A percentile compares a stretch with the other conserved stretches of the same genome.
Conservation (phyloP, 2,888 invertebrate species). For the Drosophila seclusa region DNA sequence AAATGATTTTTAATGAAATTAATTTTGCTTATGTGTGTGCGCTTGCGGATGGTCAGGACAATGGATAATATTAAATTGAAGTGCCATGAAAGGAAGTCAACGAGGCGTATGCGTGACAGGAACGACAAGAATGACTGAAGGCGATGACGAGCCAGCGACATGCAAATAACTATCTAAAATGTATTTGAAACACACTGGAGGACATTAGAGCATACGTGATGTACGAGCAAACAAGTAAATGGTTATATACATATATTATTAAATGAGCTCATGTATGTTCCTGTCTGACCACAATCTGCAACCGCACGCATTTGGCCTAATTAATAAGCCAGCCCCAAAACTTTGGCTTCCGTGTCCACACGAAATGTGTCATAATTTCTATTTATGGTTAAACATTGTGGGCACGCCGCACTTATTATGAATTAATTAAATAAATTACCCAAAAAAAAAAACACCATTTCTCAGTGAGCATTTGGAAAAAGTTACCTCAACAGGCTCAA, state of each 20-base stretch:
- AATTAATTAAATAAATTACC: conserved; percentile 78
- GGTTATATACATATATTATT: conserved; percentile 1
- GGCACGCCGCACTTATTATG: conserved; percentile 69
- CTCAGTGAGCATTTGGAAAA: conserved; percentile 58
- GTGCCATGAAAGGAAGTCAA: conserved; percentile 31
- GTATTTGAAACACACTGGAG: conserved; percentile 43
- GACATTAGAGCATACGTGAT: conserved; percentile 52
- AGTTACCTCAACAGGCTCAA: conserved; percentile 30
- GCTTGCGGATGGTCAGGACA: conserved; percentile 34
- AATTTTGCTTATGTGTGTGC: conserved; percentile 18
- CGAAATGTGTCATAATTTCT: conserved; percentile 78
- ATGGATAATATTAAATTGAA: conserved; percentile 50
- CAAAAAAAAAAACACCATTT: conserved; percentile 36
- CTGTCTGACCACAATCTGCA: conserved; percentile 64
- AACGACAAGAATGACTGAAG: conserved; percentile 7
- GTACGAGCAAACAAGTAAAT: conserved; percentile 8
- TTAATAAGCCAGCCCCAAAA: conserved; percentile 69
- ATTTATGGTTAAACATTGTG: conserved; percentile 64
- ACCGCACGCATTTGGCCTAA: conserved; percentile 72
- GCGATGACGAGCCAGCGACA: conserved; percentile 29
- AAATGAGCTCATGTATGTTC: conserved; percentile 18
- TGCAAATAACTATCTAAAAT: conserved; percentile 54
- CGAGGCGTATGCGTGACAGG: conserved; percentile 55
- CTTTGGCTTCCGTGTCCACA: conserved; percentile 70
- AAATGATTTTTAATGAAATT: conserved; percentile 45